Conservation (phyloP, 2,797 vertebrate species). For the Tamandua tetradactyla region DNA sequence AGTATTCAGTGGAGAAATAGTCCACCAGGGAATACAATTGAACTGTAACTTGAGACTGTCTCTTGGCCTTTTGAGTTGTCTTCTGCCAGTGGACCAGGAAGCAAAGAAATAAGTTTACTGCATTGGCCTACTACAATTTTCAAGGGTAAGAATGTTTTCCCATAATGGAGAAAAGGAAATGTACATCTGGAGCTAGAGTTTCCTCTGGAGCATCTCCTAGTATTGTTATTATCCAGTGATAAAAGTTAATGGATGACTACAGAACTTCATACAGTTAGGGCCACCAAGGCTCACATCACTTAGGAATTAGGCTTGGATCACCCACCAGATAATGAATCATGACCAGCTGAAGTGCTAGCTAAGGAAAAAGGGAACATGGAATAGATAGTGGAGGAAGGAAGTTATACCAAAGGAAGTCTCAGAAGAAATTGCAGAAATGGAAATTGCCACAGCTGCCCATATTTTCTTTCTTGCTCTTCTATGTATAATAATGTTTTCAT, state of each 20-base stretch:
- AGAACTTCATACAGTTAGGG: not conserved
- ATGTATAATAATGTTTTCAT: not conserved
- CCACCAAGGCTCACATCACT: not conserved
- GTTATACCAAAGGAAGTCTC: not conserved
- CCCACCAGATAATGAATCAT: not conserved
- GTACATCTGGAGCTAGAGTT: not conserved
- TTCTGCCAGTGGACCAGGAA: not conserved
- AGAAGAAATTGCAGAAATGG: not conserved
- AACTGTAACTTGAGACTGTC: not conserved
- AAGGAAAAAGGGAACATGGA: not conserved
- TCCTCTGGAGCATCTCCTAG: not conserved
- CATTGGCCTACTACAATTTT: not conserved
- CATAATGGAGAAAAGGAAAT: too few relatives aligned
- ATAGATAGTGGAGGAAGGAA: not conserved
- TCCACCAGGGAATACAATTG: not conserved
- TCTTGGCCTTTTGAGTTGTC: not conserved
- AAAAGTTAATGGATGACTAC: not conserved
- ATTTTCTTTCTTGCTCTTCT: conserved; percentile 39
- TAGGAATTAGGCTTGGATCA: not conserved
- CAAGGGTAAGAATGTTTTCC: too few relatives aligned
- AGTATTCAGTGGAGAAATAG: conserved; percentile 12
- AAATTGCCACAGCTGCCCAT: not conserved
- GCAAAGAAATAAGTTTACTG: not conserved
- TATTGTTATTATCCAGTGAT: not conserved
- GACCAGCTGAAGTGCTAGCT: not conserved